phyloP scores from a whole-genome alignment of 2,888 invertebrate genomes.

The Agrilus cyanescens region DNA sequence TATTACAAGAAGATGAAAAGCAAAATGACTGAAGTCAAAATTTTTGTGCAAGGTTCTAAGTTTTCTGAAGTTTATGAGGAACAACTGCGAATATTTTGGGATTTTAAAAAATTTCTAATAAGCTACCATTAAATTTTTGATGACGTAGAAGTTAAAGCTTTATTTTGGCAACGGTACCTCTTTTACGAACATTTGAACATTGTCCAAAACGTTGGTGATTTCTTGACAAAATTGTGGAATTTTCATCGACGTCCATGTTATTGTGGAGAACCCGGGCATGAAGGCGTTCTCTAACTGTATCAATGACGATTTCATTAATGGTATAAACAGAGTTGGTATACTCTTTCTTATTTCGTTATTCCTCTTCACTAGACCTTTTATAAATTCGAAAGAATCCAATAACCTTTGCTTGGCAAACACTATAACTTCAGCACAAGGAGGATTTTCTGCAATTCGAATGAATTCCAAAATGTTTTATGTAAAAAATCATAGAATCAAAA shows the following conservation, averaged over 20 bases:
- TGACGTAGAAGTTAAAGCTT: too few species aligned
- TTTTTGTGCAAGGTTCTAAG: too few species aligned
- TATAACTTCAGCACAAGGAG: slow-evolving; percentile 63
- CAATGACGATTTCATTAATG: slow-evolving; percentile 54
- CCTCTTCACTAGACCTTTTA: slow-evolving; percentile 49
- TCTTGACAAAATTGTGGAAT: slow-evolving; percentile 50
- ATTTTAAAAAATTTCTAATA: too few species aligned
- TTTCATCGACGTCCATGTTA: slow-evolving; percentile 74
- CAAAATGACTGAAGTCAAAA: too few species aligned
- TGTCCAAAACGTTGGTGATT: slow-evolving; percentile 44
- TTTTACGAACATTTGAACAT: slow-evolving; percentile 55
- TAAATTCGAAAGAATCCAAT: slow-evolving; percentile 45
- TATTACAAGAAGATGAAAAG: too few species aligned
- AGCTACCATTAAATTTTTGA: too few species aligned
- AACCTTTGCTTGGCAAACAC: slow-evolving; percentile 62
- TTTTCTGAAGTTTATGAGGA: too few species aligned
- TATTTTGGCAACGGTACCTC: slow-evolving; percentile 40
- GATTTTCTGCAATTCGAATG: slow-evolving; percentile 51
- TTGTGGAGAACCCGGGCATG: slow-evolving; percentile 61
- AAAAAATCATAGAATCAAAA: too few species aligned
- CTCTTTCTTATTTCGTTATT: slow-evolving; percentile 47
- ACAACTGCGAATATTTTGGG: too few species aligned
- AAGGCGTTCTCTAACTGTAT: slow-evolving; percentile 58
- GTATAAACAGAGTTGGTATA: slow-evolving; percentile 57
- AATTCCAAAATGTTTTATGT: neutral